phyloP scores from a whole-genome alignment of 2,888 invertebrate species.

The Marasmarcha lunaedactyla region DNA sequence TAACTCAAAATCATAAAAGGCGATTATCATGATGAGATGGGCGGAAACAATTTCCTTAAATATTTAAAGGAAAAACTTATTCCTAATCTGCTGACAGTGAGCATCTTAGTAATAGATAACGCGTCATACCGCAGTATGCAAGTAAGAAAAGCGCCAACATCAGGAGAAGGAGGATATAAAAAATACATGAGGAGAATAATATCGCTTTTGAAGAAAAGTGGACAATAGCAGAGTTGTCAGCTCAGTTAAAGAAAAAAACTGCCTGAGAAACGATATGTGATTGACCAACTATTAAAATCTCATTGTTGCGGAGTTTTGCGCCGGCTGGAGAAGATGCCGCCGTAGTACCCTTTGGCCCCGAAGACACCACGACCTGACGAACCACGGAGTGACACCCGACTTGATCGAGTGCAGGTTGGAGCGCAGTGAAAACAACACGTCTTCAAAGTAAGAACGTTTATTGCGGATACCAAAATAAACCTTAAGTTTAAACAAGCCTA shows the following conservation, averaged over 20 bases:
- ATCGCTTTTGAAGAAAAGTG: slow-evolving; percentile 17
- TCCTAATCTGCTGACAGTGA: slow-evolving; percentile 7
- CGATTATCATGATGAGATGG: slow-evolving; percentile 10
- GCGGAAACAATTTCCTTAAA: slow-evolving; percentile 7
- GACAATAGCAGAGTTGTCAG: slow-evolving; percentile 7
- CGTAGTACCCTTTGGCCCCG: no score
- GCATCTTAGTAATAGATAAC: slow-evolving; percentile 8
- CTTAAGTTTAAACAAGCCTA: no score
- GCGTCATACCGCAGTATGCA: slow-evolving; percentile 5
- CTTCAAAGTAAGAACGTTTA: no score
- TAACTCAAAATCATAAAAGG: slow-evolving; percentile 5
- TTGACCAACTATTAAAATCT: not conserved
- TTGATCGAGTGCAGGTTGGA: no score
- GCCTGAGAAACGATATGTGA: not conserved
- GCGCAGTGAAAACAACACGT: no score
- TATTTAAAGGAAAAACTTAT: slow-evolving; percentile 9
- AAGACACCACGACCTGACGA: no score
- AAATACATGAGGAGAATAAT: slow-evolving; percentile 17
- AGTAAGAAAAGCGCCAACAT: slow-evolving; percentile 10
- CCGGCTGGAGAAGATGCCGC: no score
- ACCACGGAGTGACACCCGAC: no score
- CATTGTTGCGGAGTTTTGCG: no score
- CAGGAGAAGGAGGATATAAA: slow-evolving; percentile 16
- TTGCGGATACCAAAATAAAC: no score
- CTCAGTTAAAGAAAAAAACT: not conserved